Evolutionary conservation across 2,888 invertebrate species (phyloP).

Genomic region (Stenolophus ochropezus): DNA sequence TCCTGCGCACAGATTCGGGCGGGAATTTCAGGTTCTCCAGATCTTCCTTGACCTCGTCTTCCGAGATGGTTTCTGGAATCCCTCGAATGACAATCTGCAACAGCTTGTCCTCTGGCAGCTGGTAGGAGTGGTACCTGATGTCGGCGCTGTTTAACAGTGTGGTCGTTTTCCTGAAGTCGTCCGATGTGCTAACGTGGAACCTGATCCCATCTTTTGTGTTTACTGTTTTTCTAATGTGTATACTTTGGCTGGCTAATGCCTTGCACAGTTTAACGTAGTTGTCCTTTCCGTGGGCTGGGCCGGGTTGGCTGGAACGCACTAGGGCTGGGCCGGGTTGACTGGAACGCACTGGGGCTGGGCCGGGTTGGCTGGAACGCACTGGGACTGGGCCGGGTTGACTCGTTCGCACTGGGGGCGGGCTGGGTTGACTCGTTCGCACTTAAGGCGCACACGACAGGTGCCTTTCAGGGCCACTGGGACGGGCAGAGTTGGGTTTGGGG

Average conservation of each 20-base stretch:
- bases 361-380: too few relatives aligned
- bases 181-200: neutral
- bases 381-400: too few relatives aligned
- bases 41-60: neutral
- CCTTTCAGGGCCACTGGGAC: too few relatives aligned
- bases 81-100: neutral
- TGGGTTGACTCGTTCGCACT: too few relatives aligned
- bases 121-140: neutral
- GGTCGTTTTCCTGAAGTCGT: neutral
- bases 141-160: neutral
- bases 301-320: too few relatives aligned
- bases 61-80: neutral
- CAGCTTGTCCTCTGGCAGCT: neutral
- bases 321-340: too few relatives aligned
- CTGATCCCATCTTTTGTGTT: neutral
- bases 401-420: too few relatives aligned
- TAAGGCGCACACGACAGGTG: too few relatives aligned
- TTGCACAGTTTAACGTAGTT: neutral
- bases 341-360: too few relatives aligned
- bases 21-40: neutral
- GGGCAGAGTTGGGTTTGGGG: too few relatives aligned
- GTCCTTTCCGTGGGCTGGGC: neutral
- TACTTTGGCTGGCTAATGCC: neutral
- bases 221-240: neutral
- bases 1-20: neutral